Base-by-base conservation (phyloP, 2,888 invertebrate species). In the Sphaerophoria rueppellii region DNA sequence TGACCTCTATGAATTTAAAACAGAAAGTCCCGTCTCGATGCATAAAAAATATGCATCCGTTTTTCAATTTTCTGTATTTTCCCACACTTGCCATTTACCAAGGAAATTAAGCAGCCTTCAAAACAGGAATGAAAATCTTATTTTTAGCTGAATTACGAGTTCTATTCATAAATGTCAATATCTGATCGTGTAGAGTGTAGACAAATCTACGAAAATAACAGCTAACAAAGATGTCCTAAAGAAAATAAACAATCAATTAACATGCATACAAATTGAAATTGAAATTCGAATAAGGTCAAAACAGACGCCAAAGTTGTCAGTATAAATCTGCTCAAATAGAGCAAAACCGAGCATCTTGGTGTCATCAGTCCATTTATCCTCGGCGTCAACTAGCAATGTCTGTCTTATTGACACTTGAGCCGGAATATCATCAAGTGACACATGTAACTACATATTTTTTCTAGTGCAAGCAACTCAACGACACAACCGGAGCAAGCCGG, bases 221-320 rank as follows among this genome's bases (percentile, higher is more conserved):
- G 24, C 24, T 24, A n/a, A n/a, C n/a, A n/a, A n/a, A n/a, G n/a
- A 67, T 32, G 50, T 74, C 79, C 63, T 79, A 79, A 83, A 75
- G 74, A 75, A 83, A 79, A 83, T 79, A 83, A 83, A 75, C 72
- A 79, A 79, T 79, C 79, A 83, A 83, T 79, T 79, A 79, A 83
- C 83, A 76, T 75, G 71, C 57, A 83, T 79, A 79, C 55, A 61
- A 71, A 79, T 79, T 71, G 58, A 48, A 70, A 79, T 75, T 67
- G 1, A 9, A 40, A 43, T 9, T 43, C 48, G 67, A 83, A 83
- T 75, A 83, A 75, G 83, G 79, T 83, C 75, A 83, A 79, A 71
- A 50, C 40, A 40, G 9, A 4, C 6, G 9, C 6, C 40, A 40
- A 43, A 43, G 12, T 48, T 63, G 48, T 37, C 52, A 50, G 50